Percentiles rank a stretch among this genome's conserved stretches.
These are phyloP conservation scores for Leptodactylus fuscus DNA, from an alignment of 2,113 vertebrate genomes.

Conservation along the genomic window DNA sequence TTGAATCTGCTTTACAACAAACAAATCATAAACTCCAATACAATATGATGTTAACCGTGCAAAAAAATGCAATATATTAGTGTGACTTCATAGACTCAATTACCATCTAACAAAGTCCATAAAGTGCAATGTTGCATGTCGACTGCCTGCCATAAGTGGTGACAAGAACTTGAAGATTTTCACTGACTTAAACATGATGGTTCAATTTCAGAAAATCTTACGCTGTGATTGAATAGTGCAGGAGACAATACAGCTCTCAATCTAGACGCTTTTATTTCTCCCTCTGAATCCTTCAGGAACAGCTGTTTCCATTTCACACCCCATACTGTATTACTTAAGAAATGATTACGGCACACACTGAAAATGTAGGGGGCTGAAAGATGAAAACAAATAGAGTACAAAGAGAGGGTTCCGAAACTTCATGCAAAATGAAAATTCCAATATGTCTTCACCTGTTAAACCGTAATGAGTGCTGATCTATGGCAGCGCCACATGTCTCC, in stretches of 20 bases:
- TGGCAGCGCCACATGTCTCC: background rate
- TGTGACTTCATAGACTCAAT: background rate
- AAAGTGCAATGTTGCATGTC: slow-evolving; percentile 4
- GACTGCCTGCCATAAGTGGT: background rate
- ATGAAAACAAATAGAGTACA: slow-evolving; percentile 18
- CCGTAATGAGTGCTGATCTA: slow-evolving; percentile 1
- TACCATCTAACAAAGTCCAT: slow-evolving; percentile 3
- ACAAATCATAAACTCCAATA: background rate
- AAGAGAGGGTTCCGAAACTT: background rate
- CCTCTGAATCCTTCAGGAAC: slow-evolving; percentile 35
- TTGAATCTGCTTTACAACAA: background rate
- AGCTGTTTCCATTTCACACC: slow-evolving; percentile 53
- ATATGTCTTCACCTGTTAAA: slow-evolving; percentile 39
- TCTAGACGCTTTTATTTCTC: slow-evolving; percentile 35
- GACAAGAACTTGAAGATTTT: slow-evolving; percentile 16
- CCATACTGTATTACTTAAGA: slow-evolving; percentile 21
- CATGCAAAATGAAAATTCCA: slow-evolving; percentile 18
- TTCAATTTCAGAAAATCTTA: slow-evolving; percentile 23
- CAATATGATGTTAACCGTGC: background rate
- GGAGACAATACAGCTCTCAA: background rate
- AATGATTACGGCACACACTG: slow-evolving; percentile 38
- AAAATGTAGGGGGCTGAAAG: slow-evolving; percentile 31
- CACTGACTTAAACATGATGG: slow-evolving; percentile 5
- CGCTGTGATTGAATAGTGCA: background rate
- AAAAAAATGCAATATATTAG: background rate